Conservation (phyloP, 2,113 vertebrate species). For the Panurus biarmicus region DNA sequence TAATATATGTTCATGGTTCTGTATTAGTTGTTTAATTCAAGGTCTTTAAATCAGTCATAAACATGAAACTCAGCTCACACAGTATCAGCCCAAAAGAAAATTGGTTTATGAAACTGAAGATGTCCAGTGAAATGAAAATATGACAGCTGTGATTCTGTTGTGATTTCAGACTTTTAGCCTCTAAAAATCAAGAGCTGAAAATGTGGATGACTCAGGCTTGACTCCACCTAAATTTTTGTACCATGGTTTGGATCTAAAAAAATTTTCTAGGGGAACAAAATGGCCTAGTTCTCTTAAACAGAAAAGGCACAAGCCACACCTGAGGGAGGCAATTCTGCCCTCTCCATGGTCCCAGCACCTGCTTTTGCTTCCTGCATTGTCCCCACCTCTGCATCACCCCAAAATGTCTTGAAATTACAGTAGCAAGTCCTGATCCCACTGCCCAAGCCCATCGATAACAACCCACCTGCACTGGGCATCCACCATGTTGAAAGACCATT, state of each 20-base stretch:
- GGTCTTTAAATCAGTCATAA: background rate
- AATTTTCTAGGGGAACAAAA: background rate
- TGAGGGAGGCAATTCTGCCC: background rate
- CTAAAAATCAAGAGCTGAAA: background rate
- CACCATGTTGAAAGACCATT: background rate
- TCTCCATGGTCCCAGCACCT: background rate
- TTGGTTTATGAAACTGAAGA: background rate
- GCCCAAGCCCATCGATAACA: background rate
- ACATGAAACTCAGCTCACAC: background rate
- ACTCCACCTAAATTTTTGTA: background rate
- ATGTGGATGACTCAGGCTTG: background rate
- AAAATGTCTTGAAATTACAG: background rate
- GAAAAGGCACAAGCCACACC: background rate
- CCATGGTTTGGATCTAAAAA: background rate
- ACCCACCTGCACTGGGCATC: fast-evolving
- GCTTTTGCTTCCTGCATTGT: background rate
- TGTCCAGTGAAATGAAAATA: background rate
- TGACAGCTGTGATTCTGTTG: background rate
- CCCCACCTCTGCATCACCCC: background rate
- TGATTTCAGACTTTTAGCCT: background rate
- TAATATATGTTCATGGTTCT: background rate
- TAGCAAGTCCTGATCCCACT: background rate
- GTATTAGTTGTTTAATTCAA: background rate
- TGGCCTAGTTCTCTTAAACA: background rate
- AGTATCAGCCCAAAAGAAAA: background rate